Conservation (phyloP, 2,888 invertebrate genomes). For the Xylota sylvarum region DNA sequence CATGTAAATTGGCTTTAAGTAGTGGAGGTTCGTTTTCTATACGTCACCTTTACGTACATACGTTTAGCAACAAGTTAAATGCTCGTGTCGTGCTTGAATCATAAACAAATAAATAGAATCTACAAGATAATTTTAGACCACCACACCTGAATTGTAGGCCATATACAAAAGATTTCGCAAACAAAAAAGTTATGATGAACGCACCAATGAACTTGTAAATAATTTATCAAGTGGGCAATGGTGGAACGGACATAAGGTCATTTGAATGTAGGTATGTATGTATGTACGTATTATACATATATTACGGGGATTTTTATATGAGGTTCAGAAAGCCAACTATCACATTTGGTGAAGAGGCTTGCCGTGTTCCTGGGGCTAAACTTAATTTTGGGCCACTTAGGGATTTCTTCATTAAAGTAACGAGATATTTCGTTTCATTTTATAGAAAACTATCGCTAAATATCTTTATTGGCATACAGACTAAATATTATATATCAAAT, state of each 20-base stretch:
- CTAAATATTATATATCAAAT: too few relatives aligned
- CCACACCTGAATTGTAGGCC: background rate
- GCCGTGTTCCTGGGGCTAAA: too few relatives aligned
- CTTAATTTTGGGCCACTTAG: too few relatives aligned
- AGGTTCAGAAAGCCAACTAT: too few relatives aligned
- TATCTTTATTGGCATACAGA: too few relatives aligned
- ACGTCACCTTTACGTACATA: background rate
- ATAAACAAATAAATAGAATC: background rate
- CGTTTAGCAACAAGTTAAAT: background rate
- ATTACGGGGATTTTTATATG: too few relatives aligned
- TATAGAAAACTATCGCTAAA: too few relatives aligned
- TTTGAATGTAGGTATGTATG: background rate
- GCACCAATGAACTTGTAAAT: background rate
- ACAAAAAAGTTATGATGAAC: background rate
- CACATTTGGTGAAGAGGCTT: too few relatives aligned
- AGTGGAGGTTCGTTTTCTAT: background rate
- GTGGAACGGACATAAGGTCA: background rate
- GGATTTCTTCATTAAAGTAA: too few relatives aligned
- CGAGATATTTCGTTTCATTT: too few relatives aligned
- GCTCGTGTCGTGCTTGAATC: background rate
- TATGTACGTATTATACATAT: too few relatives aligned
- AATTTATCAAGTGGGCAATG: background rate
- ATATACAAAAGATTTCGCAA: background rate
- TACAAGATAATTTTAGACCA: background rate
- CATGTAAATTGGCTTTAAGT: background rate